Evolutionary conservation across 2,797 vertebrate genomes (phyloP), one percentile per base, ranked within the genome.

Genomic region (Pelobates cultripes): DNA sequence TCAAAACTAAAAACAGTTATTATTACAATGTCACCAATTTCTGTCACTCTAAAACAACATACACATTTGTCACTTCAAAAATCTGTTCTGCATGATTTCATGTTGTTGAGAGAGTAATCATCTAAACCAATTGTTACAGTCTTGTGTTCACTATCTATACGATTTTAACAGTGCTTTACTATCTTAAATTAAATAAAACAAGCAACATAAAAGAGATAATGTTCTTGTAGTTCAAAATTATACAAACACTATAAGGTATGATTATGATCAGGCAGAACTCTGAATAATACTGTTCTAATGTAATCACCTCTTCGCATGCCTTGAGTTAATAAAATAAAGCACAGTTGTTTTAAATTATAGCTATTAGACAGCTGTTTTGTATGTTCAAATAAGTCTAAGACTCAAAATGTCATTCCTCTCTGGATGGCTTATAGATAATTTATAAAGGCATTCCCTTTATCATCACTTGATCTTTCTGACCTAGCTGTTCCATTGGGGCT

Each of bases 381-480:
- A 70, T 74, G 53, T 83, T 78, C 70, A 72, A 41, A 78, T 82
- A 82, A 82, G 72, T 60, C 75, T 67, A 73, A 66, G 70, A 45
- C 77, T 82, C 70, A n/a, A 82, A 82, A 73, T 82, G 75, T 75
- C 81, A 82, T 82, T 82, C 55, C 64, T 69, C 70, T 69, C 7
- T 60, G 76, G 64, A 74, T 63, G 40, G 63, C 28, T 78, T 64
- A 83, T 83, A 78, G 63, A 68, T 78, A 78, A 78, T 83, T 83
- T 78, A 83, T 83, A 78, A 74, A 83, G 81, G 81, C 70, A 68
- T 83, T 83, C 40, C 70, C 76, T 70, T 78, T 83, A 83, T 78
- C 75, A 74, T 43, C 64, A 78, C 81, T 83, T 83, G 76, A 83
- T 78, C 81, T 83, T 74, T 74, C 42, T 83, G 81, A 83, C 81